These are phyloP conservation scores for Elgaria multicarinata DNA, from an alignment of 2,113 vertebrate species.

Conservation along the genomic window DNA sequence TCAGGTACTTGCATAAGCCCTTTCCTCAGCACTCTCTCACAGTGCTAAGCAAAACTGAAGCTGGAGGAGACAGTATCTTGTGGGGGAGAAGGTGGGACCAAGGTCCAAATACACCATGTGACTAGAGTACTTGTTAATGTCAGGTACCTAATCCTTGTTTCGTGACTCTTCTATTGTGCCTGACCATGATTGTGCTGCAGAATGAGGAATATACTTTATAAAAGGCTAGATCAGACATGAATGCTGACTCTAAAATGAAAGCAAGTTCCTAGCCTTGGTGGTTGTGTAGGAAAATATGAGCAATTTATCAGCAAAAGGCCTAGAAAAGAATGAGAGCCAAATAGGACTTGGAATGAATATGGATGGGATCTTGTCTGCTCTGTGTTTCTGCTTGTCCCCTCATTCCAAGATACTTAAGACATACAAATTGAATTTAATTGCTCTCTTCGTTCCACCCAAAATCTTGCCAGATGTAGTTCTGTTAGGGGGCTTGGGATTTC, in stretches of 20 bases:
- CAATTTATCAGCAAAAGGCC: neutral
- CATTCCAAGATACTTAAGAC: neutral
- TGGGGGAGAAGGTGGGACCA: neutral
- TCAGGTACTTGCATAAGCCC: neutral
- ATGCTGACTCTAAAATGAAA: neutral
- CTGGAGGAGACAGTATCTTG: neutral
- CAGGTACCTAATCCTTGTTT: neutral
- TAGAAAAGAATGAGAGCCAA: neutral
- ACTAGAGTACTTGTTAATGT: neutral
- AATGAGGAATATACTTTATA: neutral
- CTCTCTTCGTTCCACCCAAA: neutral
- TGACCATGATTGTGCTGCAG: neutral
- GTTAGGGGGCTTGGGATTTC: neutral
- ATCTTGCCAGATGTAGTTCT: neutral
- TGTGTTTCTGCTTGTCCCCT: neutral
- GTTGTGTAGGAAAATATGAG: neutral
- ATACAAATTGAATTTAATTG: neutral
- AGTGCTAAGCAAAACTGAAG: neutral
- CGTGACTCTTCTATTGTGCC: neutral
- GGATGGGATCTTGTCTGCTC: neutral
- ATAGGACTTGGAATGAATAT: neutral
- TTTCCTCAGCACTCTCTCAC: neutral
- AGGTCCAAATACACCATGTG: neutral
- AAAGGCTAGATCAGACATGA: neutral
- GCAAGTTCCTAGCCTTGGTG: neutral